Evolutionary conservation across 2,888 invertebrate genomes (phyloP), one percentile per base, ranked within the genome.

Genomic region (Vanessa cardui): DNA sequence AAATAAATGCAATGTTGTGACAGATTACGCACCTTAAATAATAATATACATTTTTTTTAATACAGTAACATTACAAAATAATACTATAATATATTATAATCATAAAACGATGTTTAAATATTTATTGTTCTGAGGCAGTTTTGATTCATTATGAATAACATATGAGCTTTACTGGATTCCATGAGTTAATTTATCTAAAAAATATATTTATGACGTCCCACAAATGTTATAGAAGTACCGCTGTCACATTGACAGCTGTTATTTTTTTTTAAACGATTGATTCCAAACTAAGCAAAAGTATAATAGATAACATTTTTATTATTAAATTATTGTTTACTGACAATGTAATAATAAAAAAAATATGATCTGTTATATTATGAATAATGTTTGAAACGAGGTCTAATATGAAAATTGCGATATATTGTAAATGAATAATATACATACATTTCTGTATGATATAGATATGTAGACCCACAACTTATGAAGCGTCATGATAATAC

Each of bases 1-100:
- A 71, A 79, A 78, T 83, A 80, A 81, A 85, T 84, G 84, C 89
- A 83, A 82, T 83, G 83, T 84, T 90, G 90, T 89, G 89, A 90
- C 88, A 82, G 67, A 54, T 52, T 77, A 80, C 74, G 84, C 83
- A 84, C 82, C 83, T 76, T 79, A 85, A 83, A 76, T 80, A 80
- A 82, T 74, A 71, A 81, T 82, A 82, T 82, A 77, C 70, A 67
- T 12, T 56, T 56, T 49, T 26, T 71, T 75, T 72, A 75, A 68
- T 77, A 74, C 76, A 80, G 82, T 81, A 82, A 81, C 80, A 84
- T 81, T 86, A 85, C 78, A 84, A 86, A 84, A 84, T 85, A 87
- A 88, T 72, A 70, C 72, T 70, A 66, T 64, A 65, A 64, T 39
- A 54, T 56, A 62, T 77, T 78, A 83, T 83, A 79, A 84, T 84